A percentile compares a stretch with the other conserved stretches of the same genome.
Conservation (phyloP, 2,888 invertebrate species). For the Lapara coniferarum region DNA sequence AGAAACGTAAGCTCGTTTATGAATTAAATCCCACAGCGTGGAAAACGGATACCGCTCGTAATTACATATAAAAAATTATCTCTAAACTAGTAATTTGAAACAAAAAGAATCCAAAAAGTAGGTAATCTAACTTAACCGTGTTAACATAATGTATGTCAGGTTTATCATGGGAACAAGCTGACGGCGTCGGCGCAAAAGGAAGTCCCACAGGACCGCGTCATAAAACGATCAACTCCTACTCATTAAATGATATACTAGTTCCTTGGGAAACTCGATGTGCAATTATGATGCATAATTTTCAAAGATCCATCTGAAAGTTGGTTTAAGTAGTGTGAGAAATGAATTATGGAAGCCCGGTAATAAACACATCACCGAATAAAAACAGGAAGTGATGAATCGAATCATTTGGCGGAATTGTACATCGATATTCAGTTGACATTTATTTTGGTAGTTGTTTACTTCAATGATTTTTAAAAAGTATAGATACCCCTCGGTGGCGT, state of each 20-base stretch:
- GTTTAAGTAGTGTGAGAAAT: constrained; percentile 22
- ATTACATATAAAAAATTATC: background rate
- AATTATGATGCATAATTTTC: constrained; percentile 17
- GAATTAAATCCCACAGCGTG: background rate
- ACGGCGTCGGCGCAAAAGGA: constrained; percentile 27
- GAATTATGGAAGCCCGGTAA: background rate
- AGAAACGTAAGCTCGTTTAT: too few relatives aligned
- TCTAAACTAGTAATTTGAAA: background rate
- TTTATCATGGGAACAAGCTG: constrained; percentile 28
- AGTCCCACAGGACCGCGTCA: constrained; percentile 30
- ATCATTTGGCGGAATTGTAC: too few relatives aligned
- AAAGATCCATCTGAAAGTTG: constrained; percentile 17
- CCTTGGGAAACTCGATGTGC: constrained; percentile 32
- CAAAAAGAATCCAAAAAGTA: constrained; percentile 13
- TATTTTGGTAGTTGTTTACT: too few relatives aligned
- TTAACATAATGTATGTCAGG: constrained; percentile 22
- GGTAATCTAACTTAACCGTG: constrained; percentile 20
- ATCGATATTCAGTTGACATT: too few relatives aligned
- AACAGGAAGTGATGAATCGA: too few relatives aligned
- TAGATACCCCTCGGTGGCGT: too few relatives aligned
- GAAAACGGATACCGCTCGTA: background rate
- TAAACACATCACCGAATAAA: too few relatives aligned
- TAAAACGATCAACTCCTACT: constrained; percentile 14
- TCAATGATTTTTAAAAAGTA: too few relatives aligned
- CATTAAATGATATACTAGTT: constrained; percentile 29